These are phyloP conservation scores for Tautogolabrus adspersus DNA, from an alignment of 2,113 vertebrate species.

Conservation along the genomic window DNA sequence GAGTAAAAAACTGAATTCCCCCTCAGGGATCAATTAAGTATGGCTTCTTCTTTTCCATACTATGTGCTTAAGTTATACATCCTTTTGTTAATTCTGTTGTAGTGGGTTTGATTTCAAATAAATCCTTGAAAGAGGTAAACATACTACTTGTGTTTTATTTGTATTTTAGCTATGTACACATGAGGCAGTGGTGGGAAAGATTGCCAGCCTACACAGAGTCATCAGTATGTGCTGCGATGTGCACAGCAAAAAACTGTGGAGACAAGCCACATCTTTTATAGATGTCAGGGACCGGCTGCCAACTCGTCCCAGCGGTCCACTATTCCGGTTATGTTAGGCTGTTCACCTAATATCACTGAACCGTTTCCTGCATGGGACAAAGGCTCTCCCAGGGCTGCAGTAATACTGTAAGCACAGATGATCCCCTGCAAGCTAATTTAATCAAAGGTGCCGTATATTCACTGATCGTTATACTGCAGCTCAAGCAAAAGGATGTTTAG, in stretches of 20 bases:
- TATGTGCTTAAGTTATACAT: neutral
- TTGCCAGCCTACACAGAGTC: slow-evolving; percentile 18
- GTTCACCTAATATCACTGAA: slow-evolving; percentile 49
- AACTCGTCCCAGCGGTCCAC: slow-evolving; percentile 53
- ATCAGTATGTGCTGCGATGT: slow-evolving; percentile 43
- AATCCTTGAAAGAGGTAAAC: neutral
- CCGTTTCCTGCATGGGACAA: slow-evolving; percentile 39
- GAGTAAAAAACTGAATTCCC: too few relatives aligned
- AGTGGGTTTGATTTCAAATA: neutral
- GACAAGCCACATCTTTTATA: slow-evolving; percentile 57
- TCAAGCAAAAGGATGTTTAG: slow-evolving; percentile 13
- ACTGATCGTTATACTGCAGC: slow-evolving; percentile 24
- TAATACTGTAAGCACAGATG: slow-evolving; percentile 29
- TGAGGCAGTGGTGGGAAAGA: slow-evolving; percentile 20
- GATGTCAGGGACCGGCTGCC: slow-evolving; percentile 53
- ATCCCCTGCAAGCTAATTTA: slow-evolving; percentile 41
- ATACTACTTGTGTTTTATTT: slow-evolving; percentile 9
- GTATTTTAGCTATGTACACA: slow-evolving; percentile 3
- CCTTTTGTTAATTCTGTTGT: neutral
- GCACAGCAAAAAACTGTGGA: slow-evolving; percentile 39
- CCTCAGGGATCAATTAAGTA: too few relatives aligned
- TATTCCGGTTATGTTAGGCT: slow-evolving; percentile 42
- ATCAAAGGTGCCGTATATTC: slow-evolving; percentile 33
- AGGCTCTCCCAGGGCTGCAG: slow-evolving; percentile 31
- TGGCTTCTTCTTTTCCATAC: too few relatives aligned